Evolutionary conservation across 2,888 invertebrate species (phyloP).

Genomic region (Brenthis daphne): DNA sequence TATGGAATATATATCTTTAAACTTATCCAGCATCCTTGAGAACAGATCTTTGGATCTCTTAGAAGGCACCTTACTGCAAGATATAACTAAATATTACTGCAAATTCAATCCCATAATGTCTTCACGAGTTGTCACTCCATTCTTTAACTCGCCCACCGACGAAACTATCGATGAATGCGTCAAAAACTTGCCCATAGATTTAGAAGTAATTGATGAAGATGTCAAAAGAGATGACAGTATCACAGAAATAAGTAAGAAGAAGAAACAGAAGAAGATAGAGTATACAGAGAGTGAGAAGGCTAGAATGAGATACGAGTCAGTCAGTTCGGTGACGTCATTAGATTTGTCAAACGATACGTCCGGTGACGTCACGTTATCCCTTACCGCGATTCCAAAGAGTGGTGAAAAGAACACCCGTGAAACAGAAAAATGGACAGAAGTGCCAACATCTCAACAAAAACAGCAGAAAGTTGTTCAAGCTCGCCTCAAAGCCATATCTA

Average conservation of each 20-base stretch:
- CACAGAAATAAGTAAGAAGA: conserved; percentile 63
- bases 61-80: conserved; percentile 83
- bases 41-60: conserved; percentile 84
- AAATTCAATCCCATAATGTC: conserved; percentile 83
- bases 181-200: conserved; percentile 66
- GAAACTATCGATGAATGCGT: conserved; percentile 75
- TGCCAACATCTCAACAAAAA: conserved; percentile 68
- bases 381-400: conserved; percentile 62
- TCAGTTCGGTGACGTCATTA: conserved; percentile 69
- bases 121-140: conserved; percentile 86
- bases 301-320: conserved; percentile 68
- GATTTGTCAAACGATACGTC: conserved; percentile 66
- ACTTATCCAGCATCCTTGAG: conserved; percentile 87
- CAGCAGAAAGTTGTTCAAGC: conserved; percentile 77
- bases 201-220: conserved; percentile 77
- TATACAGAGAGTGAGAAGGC: conserved; percentile 74
- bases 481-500: conserved; percentile 69
- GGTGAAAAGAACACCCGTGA: conserved; percentile 56
- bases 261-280: conserved; percentile 71
- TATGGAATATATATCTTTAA: conserved; percentile 89
- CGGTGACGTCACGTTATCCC: conserved; percentile 69
- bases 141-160: conserved; percentile 83
- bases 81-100: conserved; percentile 86
- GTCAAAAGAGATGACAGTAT: conserved; percentile 71
- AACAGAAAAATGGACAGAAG: conserved; percentile 75